These are phyloP conservation scores for Muricea muricata DNA, from an alignment of 92 coral and sea anemone species.

Conservation along the genomic window DNA sequence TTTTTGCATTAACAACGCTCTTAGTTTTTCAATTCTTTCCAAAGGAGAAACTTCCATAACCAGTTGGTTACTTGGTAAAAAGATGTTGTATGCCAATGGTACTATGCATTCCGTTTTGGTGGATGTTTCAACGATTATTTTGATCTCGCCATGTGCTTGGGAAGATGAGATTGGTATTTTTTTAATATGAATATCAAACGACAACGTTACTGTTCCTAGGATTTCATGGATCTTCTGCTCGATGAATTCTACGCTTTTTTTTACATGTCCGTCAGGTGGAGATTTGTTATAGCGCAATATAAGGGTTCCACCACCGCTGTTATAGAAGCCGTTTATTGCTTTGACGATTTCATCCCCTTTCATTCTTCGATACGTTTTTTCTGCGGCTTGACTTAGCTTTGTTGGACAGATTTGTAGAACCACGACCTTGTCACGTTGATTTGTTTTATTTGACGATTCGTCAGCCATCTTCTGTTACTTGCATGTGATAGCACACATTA, in stretches of 20 bases:
- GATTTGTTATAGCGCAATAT: background rate
- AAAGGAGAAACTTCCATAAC: background rate
- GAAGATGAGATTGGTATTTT: background rate
- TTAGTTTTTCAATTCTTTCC: conserved; percentile 17
- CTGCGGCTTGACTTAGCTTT: background rate
- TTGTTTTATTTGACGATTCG: background rate
- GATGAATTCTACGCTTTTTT: background rate
- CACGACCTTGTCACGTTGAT: too few species aligned
- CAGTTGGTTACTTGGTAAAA: conserved; percentile 40
- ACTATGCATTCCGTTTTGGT: background rate
- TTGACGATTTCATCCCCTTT: background rate
- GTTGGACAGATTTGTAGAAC: background rate
- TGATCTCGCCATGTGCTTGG: background rate
- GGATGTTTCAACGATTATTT: background rate
- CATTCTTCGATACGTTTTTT: background rate
- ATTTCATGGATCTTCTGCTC: conserved; percentile 23
- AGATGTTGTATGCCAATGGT: conserved; percentile 3
- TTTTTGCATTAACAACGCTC: conserved; percentile 4
- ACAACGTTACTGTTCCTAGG: background rate
- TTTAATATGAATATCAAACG: background rate
- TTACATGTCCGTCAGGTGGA: background rate
- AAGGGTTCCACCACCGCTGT: conserved; percentile 15
- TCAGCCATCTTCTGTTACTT: background rate
- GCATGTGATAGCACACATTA: background rate
- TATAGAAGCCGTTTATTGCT: conserved; percentile 6